These are phyloP conservation scores for Hesperophylax magnus DNA, from an alignment of 1,140 invertebrate species.

Conservation along the genomic window DNA sequence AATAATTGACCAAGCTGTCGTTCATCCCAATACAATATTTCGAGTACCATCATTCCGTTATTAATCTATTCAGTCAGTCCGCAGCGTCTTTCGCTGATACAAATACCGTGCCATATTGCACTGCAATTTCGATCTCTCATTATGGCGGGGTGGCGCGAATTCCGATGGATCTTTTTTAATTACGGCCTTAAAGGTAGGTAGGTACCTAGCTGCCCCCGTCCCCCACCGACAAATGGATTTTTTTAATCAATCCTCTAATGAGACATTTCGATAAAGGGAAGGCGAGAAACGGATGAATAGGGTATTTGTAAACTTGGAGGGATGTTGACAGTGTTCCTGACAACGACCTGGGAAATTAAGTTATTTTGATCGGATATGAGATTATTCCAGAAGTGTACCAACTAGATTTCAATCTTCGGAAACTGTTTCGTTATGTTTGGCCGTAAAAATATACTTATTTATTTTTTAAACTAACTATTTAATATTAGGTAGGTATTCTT, in stretches of 20 bases:
- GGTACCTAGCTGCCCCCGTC: neutral
- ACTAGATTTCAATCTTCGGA: neutral
- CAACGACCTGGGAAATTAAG: slow-evolving; percentile 35
- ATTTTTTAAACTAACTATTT: too few relatives aligned
- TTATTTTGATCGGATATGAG: slow-evolving; percentile 38
- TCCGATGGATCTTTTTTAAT: slow-evolving; percentile 44
- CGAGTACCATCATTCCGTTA: neutral
- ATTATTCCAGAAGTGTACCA: slow-evolving; percentile 25
- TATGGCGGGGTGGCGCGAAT: slow-evolving; percentile 6
- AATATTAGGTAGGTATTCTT: too few relatives aligned
- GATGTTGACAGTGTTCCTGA: neutral
- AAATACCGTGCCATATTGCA: slow-evolving; percentile 36
- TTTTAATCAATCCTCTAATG: slow-evolving; percentile 46
- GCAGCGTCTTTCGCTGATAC: slow-evolving; percentile 6
- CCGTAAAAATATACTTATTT: too few relatives aligned
- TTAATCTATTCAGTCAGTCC: neutral
- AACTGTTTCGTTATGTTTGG: too few relatives aligned
- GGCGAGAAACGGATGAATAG: slow-evolving; percentile 20
- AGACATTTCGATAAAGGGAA: slow-evolving; percentile 47
- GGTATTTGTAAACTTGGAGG: slow-evolving; percentile 4
- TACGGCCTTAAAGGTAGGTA: slow-evolving; percentile 39
- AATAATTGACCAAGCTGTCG: too few relatives aligned
- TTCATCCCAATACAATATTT: neutral
- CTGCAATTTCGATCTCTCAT: slow-evolving; percentile 40
- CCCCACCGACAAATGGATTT: slow-evolving; percentile 29